Evolutionary conservation across 2,113 vertebrate species (phyloP).

Genomic region (Sporophila hypoxantha): DNA sequence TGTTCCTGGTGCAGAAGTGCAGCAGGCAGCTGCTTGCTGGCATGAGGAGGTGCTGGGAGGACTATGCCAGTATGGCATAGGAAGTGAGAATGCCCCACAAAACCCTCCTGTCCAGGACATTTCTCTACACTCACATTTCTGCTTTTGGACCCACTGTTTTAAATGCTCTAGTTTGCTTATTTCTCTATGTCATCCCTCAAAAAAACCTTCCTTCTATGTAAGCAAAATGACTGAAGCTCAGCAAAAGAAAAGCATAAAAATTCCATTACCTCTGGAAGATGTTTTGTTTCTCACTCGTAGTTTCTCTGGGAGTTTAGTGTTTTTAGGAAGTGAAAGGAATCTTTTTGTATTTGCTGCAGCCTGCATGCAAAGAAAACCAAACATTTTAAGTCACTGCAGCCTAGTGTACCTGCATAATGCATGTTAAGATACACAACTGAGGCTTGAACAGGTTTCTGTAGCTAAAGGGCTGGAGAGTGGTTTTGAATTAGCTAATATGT

Average conservation of each 20-base stretch:
- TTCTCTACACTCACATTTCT: neutral
- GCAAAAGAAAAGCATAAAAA: neutral
- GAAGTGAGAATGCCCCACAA: neutral
- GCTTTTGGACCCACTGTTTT: neutral
- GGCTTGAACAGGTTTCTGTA: neutral
- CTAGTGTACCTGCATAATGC: neutral
- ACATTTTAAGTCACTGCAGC: neutral
- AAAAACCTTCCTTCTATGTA: neutral
- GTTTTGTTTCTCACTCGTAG: conserved; percentile 67
- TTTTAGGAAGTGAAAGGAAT: conserved; percentile 78
- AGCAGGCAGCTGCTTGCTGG: neutral
- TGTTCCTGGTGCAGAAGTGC: neutral
- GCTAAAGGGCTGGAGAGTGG: neutral
- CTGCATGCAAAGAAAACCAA: conserved; percentile 37
- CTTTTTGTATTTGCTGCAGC: conserved; percentile 67
- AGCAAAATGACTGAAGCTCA: neutral
- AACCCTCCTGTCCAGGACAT: neutral
- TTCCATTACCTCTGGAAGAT: conserved; percentile 67
- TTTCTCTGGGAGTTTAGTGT: conserved; percentile 76
- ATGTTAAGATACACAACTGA: neutral
- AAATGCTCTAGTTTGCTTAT: neutral
- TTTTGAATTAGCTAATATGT: conserved; percentile 32
- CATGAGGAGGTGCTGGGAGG: neutral
- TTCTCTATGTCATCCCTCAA: neutral
- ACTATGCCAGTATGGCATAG: neutral